These are phyloP conservation scores for Sinocyclocheilus grahami DNA, from an alignment of 2,113 vertebrate species.

Conservation along the genomic window DNA sequence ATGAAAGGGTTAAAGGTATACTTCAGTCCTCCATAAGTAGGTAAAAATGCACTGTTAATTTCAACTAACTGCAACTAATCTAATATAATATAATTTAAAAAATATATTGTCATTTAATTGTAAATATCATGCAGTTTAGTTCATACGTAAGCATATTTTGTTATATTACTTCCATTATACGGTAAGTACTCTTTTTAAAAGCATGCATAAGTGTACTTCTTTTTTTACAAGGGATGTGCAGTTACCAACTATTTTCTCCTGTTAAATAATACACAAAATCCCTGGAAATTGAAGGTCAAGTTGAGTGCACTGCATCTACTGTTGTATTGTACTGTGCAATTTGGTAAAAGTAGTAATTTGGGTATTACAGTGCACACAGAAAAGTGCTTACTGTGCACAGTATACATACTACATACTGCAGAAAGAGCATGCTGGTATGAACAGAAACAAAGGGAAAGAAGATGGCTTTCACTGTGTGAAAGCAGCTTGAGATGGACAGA, in stretches of 20 bases:
- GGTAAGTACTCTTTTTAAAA: background rate
- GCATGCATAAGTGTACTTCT: too few species aligned
- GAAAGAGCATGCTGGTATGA: background rate
- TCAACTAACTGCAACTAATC: too few species aligned
- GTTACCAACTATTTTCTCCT: background rate
- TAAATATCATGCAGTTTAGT: too few species aligned
- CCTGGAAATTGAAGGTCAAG: background rate
- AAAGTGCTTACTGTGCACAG: constrained; percentile 13
- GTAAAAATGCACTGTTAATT: too few species aligned
- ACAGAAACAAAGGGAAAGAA: constrained; percentile 11
- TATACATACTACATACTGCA: background rate
- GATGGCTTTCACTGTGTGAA: background rate
- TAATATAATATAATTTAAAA: too few species aligned
- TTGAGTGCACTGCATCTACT: background rate
- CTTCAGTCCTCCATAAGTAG: too few species aligned
- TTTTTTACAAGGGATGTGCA: background rate
- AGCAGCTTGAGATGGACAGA: constrained; percentile 5
- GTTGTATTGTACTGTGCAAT: background rate
- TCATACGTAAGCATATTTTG: background rate
- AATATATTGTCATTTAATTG: background rate
- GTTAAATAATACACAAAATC: background rate
- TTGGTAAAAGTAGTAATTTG: constrained; percentile 1
- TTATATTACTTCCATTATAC: background rate
- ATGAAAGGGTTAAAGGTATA: background rate
- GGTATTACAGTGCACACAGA: background rate